phyloP scores from a whole-genome alignment of 2,888 invertebrate genomes.

The Agriopis aurantiaria region DNA sequence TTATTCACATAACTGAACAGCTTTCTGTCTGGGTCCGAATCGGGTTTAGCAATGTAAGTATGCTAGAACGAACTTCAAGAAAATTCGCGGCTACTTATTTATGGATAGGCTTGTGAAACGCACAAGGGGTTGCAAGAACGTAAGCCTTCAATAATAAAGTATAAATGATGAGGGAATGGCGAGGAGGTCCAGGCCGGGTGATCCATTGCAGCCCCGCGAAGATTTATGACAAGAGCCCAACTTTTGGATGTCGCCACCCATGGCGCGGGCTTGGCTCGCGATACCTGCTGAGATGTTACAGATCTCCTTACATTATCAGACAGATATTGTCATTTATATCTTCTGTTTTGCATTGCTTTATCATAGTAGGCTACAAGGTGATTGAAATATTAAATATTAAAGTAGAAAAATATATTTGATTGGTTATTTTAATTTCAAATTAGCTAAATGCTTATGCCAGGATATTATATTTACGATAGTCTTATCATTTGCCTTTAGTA shows the following conservation, averaged over 20 bases:
- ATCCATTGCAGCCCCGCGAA: constrained; percentile 65
- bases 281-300: constrained; percentile 34
- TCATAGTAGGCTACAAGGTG: neutral
- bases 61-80: too few relatives aligned
- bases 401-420: too few relatives aligned
- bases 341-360: constrained; percentile 11
- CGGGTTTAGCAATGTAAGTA: too few relatives aligned
- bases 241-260: constrained; percentile 71
- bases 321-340: constrained; percentile 13
- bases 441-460: too few relatives aligned
- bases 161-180: constrained; percentile 64
- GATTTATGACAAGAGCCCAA: constrained; percentile 75
- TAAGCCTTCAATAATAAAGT: constrained; percentile 72
- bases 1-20: too few relatives aligned
- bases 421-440: too few relatives aligned
- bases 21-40: too few relatives aligned
- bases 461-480: too few relatives aligned
- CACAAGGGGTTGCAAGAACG: constrained; percentile 56
- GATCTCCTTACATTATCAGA: constrained; percentile 23
- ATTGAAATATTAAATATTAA: neutral
- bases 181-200: constrained; percentile 56
- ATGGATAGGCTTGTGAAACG: constrained; percentile 4
- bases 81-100: too few relatives aligned
- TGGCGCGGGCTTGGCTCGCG: constrained; percentile 51
- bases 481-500: too few relatives aligned